Percentiles rank a stretch among this genome's conserved stretches.
Evolutionary conservation across 2,888 invertebrate species (phyloP).

Genomic region (Volucella bombylans): DNA sequence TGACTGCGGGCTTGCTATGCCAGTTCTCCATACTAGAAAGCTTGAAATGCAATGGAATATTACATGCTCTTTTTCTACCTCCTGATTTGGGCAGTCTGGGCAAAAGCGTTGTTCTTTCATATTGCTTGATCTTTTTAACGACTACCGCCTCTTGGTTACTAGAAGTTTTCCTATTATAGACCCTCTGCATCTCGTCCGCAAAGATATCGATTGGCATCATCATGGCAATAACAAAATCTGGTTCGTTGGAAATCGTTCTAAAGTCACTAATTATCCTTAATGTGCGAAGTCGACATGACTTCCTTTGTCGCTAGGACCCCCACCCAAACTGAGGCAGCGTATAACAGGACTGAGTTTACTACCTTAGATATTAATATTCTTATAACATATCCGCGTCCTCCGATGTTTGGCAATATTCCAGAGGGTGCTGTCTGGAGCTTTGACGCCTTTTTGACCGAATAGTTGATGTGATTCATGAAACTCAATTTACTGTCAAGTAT

Average conservation of each 20-base stretch:
- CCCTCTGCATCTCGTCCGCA: no score
- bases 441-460: no score
- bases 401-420: neutral
- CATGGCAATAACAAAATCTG: no score
- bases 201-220: no score
- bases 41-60: neutral
- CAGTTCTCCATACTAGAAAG: neutral
- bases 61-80: neutral
- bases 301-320: neutral
- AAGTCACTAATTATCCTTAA: neutral
- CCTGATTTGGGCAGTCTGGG: neutral
- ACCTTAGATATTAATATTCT: neutral
- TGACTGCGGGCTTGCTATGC: neutral
- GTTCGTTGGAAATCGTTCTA: neutral
- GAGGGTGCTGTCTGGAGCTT: no score
- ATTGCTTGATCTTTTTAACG: no score
- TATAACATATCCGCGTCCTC: neutral
- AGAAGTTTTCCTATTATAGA: no score
- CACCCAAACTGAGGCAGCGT: neutral
- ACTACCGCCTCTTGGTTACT: no score
- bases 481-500: no score
- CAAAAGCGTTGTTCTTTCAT: neutral
- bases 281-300: neutral
- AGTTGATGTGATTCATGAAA: no score
- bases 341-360: neutral